Base-by-base conservation (phyloP, 2,888 invertebrate genomes). In the Hedychridium roseum region DNA sequence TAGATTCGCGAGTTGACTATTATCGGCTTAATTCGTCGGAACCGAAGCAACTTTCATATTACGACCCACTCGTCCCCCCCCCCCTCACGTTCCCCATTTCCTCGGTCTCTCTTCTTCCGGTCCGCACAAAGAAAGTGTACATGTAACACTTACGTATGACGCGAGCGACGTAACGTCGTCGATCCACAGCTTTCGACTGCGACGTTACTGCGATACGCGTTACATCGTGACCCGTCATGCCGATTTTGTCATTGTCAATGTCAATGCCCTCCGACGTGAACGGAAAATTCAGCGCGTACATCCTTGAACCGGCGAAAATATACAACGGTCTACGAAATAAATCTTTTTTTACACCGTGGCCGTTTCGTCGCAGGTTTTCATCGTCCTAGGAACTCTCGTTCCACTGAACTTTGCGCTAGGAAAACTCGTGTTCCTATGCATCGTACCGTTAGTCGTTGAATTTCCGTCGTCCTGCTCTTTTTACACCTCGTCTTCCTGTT, bases 91-190 rank as follows among this genome's bases (percentile, higher is more conserved):
- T 12, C 23, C n/a, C 30, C 17, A 11, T 17, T 12, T 4, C 11
- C 20, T 18, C 21, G 12, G 12, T 44, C 44, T 44, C 39, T 49
- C 28, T 46, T 38, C 43, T 34, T 55, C 43, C 18, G 39, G 27
- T 46, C 48, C 50, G 53, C 61, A 45, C 34, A 53, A 74, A 69
- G 74, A 74, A 75, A 75, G 75, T 74, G 73, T 64, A 71, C 68
- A 74, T 74, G 74, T 74, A 75, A 75, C 74, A 68, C 71, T 74
- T 70, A 70, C 60, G n/a, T n/a, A 68, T 70, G 70, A 71, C 60
- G 54, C 48, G 51, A 54, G 28, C 58, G 57, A 65, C 70, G 66
- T 72, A 72, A 70, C 64, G 51, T 40, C 44, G 27, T 41, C 35
- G 40, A 31, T 50, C 50, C 31, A 43, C 46, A 41, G 57, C 55